phyloP scores from a whole-genome alignment of 2,888 invertebrate genomes.

The Eurytoma adleriae region DNA sequence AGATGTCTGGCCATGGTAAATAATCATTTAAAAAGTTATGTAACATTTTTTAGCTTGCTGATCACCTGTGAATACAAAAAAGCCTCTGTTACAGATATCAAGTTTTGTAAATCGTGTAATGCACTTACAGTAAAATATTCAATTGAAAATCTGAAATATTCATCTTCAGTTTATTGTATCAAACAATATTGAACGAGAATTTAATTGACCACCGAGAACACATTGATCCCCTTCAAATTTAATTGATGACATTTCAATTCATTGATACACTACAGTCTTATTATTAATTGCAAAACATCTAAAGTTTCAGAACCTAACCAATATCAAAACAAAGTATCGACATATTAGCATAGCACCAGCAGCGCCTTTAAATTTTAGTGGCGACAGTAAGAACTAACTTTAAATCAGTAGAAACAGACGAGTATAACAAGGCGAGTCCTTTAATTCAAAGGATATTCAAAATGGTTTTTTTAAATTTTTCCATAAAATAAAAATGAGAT shows the following conservation, averaged over 20 bases:
- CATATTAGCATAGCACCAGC: background rate
- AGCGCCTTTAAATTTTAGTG: background rate
- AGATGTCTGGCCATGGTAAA: conserved; percentile 44
- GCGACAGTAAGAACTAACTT: background rate
- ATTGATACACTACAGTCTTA: background rate
- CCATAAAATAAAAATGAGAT: no score
- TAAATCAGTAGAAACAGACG: no score
- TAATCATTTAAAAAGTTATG: conserved; percentile 35
- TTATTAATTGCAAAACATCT: background rate
- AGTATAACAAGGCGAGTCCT: no score
- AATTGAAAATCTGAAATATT: background rate
- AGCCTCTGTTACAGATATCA: background rate
- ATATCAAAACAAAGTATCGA: conserved; percentile 24
- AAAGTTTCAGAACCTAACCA: conserved; percentile 14
- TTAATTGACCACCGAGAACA: background rate
- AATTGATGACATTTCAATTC: background rate
- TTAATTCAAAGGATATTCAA: no score
- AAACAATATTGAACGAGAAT: conserved; percentile 1
- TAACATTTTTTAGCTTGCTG: conserved; percentile 31
- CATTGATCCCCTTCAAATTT: background rate
- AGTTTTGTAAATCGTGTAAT: background rate
- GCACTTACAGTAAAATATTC: conserved; percentile 9
- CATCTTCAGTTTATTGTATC: background rate
- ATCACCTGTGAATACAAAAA: conserved; percentile 20
- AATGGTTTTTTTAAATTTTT: no score